These are phyloP conservation scores for Australoheros scitulus DNA, from an alignment of 2,113 vertebrate genomes.

Conservation along the genomic window DNA sequence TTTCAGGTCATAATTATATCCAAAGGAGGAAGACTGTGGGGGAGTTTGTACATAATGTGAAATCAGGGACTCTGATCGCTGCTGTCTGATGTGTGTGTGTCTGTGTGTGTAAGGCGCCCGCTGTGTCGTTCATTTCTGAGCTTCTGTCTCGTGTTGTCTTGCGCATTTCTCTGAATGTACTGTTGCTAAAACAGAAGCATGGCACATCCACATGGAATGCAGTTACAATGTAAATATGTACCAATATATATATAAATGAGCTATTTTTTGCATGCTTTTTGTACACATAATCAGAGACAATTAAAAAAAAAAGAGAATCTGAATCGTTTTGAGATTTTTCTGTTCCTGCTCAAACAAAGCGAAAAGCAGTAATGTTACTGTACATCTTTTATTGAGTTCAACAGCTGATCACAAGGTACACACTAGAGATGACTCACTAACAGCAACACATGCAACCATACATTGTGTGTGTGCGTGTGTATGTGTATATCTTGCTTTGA, in stretches of 20 bases:
- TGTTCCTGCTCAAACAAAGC: background rate
- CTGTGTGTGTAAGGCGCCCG: constrained; percentile 20
- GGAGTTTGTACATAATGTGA: constrained; percentile 21
- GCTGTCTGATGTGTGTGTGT: constrained; percentile 25
- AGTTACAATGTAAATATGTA: constrained; percentile 83
- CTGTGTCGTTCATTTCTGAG: constrained; percentile 46
- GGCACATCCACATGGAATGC: constrained; percentile 69
- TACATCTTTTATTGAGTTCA: constrained; percentile 49
- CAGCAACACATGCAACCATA: constrained; percentile 1
- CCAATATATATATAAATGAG: constrained; percentile 76
- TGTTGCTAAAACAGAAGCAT: constrained; percentile 64
- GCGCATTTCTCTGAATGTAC: constrained; percentile 71
- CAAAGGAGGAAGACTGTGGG: constrained; percentile 10
- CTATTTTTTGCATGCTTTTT: constrained; percentile 88
- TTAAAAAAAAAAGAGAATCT: constrained; percentile 49
- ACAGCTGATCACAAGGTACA: constrained; percentile 16
- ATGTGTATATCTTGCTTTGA: background rate
- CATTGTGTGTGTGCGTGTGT: background rate
- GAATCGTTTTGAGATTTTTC: background rate
- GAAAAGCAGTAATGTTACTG: background rate
- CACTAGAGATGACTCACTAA: constrained; percentile 5
- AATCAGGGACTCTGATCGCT: background rate
- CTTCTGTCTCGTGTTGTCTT: constrained; percentile 41
- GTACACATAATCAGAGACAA: constrained; percentile 76
- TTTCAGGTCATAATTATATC: constrained; percentile 4